Percentiles rank a stretch among this genome's conserved stretches.
Conservation (phyloP, 1,140 invertebrate species). For the Meteorus sp. region DNA sequence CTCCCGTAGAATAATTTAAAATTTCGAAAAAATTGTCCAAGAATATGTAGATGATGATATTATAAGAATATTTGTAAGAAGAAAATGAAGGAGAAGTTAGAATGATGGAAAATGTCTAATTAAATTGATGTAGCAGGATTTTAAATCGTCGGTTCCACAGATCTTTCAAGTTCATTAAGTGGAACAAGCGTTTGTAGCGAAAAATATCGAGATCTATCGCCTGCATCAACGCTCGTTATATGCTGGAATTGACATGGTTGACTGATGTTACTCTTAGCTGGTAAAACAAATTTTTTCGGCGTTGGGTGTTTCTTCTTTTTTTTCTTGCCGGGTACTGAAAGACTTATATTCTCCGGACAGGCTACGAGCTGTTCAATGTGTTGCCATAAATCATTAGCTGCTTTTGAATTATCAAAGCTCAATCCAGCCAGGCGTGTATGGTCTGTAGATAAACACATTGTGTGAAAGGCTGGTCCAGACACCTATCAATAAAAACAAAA, state of each 20-base stretch:
- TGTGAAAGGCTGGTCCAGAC: constrained; percentile 74
- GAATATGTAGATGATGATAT: neutral
- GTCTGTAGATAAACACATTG: constrained; percentile 78
- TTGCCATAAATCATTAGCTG: constrained; percentile 71
- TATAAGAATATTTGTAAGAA: neutral
- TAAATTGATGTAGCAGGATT: too few relatives aligned
- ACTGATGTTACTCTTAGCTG: constrained; percentile 82
- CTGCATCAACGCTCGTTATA: constrained; percentile 76
- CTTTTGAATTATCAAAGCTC: constrained; percentile 73
- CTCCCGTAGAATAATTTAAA: too few relatives aligned
- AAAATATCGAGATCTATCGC: constrained; percentile 68
- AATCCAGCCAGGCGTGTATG: constrained; percentile 61
- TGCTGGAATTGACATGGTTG: constrained; percentile 87
- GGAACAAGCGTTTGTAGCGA: constrained; percentile 67
- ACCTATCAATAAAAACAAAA: constrained; percentile 47
- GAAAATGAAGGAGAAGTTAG: neutral
- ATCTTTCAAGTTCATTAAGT: constrained; percentile 41
- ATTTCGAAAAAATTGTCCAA: neutral
- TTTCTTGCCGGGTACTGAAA: constrained; percentile 70
- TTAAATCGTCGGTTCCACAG: constrained; percentile 41
- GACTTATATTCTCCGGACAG: constrained; percentile 78
- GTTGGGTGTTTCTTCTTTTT: constrained; percentile 59
- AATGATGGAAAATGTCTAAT: too few relatives aligned
- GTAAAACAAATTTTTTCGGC: constrained; percentile 62
- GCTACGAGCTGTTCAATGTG: constrained; percentile 73